Base-by-base conservation (phyloP, 2,888 invertebrate species). In the Copidosoma aretas region DNA sequence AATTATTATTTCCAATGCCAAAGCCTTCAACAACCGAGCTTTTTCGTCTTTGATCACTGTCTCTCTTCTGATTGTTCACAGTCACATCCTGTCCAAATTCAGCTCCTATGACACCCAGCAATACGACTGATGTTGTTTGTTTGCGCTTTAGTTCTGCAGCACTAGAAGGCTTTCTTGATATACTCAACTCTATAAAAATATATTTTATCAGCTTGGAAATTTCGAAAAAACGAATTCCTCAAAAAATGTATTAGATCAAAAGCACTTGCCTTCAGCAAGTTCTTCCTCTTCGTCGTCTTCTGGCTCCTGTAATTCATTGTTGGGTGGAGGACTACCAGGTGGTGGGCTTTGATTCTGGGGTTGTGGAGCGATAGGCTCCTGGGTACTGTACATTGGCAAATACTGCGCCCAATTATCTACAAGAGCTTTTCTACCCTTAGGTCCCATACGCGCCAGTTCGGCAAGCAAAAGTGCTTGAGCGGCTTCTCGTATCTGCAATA, bases 361-460 rank as follows among this genome's bases (percentile, higher is more conserved):
- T 77, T 91, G 91, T 0, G 90, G 91, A 77, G 89, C 92, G 77
- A 92, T 93, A 57, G 91, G 91, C 80, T 92, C 93, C 0, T 91
- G 90, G 78, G 91, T 91, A 0, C 92, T 93, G 81, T 94, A 94
- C 64, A 93, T 89, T 0, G 98, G 98, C 22, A 99, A 86, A 86
- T 92, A 98, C 73, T 96, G 95, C 0, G 97, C 93, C 99, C 99
- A 99, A 78, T 92, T 91, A 84, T 98, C 97, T 0, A 99, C 95
- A 22, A 99, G 85, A 0, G 91, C 88, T 84, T 97, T 95, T 21
- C 98, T 90, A 0, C 98, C 98, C 79, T 94, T 94, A 0, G 93
- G 90, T 0, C 95, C 95, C 79, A 97, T 88, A 65, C 91, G 89
- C 71, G 93, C 90, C 39, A 99, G 86, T 84, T 99, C 99, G 0